Evolutionary conservation across 2,113 vertebrate species (phyloP), one percentile per base, ranked within the genome.

Genomic region (Oncorhynchus tshawytscha): DNA sequence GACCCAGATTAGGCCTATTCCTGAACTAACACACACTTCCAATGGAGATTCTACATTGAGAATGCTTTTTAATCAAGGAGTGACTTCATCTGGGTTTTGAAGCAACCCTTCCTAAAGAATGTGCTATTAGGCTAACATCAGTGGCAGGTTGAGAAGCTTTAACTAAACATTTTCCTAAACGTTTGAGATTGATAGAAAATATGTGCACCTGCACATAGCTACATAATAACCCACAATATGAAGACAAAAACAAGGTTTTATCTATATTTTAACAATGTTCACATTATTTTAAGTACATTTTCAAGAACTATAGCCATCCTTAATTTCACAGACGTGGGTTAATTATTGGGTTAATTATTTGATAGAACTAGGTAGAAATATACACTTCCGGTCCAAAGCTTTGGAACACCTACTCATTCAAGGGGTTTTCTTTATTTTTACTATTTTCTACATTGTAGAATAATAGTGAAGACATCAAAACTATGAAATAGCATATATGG

Each of bases 301-400:
- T 94, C 95, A 91, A 94, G 93, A 95, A 94, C 94, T 94, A 94
- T 95, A 94, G 93, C 94, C 94, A 95, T 95, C 93, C 94, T 94
- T 95, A 95, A 95, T 94, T 95, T 95, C 94, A 95, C 94, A 95
- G 94, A 96, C 93, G 94, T 96, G 90, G 89, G 95, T 95, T 94
- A 96, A 95, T 94, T 92, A 94, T 95, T 95, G 94, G 7, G 39
- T 45, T 45, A 94, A 95, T 84, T 85, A 86, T 94, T 95, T 94
- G 94, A 95, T 95, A 95, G 94, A 94, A 94, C 95, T 70, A 81
- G 67, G 70, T 95, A 95, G 92, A 93, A 94, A 95, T 94, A 94
- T 93, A 94, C 6, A 34, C 6, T 34, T 8, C 34, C 34, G 6
- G 34, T 34, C 34, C 5, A 34, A 34, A 7, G 34, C 5, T 31